phyloP scores from a whole-genome alignment of 2,113 vertebrate species.

The Dipodomys stephensi region DNA sequence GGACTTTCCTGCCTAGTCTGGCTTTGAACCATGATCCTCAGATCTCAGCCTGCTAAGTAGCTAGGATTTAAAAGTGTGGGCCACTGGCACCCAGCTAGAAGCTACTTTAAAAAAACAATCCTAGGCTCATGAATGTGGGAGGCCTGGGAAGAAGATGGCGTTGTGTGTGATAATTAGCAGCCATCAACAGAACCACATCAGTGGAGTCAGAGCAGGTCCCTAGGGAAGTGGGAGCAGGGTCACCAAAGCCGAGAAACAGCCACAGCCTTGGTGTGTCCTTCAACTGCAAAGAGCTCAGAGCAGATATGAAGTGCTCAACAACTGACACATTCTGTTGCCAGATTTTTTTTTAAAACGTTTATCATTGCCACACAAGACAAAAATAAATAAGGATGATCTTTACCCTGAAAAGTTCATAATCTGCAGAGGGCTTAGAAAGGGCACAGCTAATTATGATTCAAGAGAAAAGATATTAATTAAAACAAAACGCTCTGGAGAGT shows the following conservation, averaged over 20 bases:
- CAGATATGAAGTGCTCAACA: background rate
- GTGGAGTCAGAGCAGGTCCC: background rate
- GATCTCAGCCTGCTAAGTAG: no score
- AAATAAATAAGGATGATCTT: background rate
- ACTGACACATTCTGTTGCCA: background rate
- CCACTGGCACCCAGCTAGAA: no score
- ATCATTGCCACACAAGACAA: background rate
- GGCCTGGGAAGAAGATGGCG: background rate
- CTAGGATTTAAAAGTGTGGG: no score
- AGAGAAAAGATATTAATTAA: background rate
- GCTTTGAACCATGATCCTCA: no score
- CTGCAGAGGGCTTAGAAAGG: background rate
- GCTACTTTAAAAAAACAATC: background rate
- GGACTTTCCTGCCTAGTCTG: no score
- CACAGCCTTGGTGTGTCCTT: background rate
- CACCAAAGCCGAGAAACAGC: background rate
- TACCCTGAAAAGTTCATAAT: background rate
- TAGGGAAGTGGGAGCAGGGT: background rate
- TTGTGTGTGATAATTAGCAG: background rate
- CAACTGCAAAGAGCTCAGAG: background rate
- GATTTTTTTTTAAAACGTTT: background rate
- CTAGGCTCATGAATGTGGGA: background rate
- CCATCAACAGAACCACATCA: background rate
- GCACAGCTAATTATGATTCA: conserved; percentile 1
- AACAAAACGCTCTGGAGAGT: background rate